Evolutionary conservation across 2,113 vertebrate species (phyloP).

Genomic region (Bolborhynchus lineola): DNA sequence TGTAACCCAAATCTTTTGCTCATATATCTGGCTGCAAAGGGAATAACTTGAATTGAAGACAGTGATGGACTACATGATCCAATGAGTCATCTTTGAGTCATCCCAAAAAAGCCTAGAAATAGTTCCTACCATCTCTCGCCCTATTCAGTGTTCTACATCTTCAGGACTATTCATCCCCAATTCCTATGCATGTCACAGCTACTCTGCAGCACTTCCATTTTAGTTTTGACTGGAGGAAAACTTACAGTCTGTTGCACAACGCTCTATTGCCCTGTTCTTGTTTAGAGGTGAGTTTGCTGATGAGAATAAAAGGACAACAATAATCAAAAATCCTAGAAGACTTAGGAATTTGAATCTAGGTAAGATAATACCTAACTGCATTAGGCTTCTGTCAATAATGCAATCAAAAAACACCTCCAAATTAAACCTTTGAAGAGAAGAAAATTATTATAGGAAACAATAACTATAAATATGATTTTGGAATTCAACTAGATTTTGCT

Average conservation of each 20-base stretch:
- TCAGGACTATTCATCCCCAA: neutral
- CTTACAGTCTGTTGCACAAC: neutral
- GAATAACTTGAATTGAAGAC: neutral
- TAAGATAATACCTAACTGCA: neutral
- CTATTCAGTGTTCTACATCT: neutral
- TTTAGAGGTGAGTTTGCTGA: neutral
- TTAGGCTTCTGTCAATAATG: conserved; percentile 5
- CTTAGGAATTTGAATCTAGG: neutral
- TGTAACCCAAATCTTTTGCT: neutral
- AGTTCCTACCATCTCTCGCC: neutral
- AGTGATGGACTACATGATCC: neutral
- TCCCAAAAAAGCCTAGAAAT: neutral
- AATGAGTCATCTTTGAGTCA: neutral
- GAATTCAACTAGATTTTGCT: neutral
- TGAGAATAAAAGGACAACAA: neutral
- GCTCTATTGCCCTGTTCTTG: neutral
- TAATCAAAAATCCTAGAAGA: neutral
- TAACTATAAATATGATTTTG: neutral
- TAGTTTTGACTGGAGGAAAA: neutral
- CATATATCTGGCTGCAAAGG: neutral
- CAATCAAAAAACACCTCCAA: neutral
- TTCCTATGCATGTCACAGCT: neutral
- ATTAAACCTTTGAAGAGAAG: neutral
- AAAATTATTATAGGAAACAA: neutral
- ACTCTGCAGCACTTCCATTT: neutral